Evolutionary conservation across 2,888 invertebrate species (phyloP).

Genomic region (Nephrotoma flavescens): DNA sequence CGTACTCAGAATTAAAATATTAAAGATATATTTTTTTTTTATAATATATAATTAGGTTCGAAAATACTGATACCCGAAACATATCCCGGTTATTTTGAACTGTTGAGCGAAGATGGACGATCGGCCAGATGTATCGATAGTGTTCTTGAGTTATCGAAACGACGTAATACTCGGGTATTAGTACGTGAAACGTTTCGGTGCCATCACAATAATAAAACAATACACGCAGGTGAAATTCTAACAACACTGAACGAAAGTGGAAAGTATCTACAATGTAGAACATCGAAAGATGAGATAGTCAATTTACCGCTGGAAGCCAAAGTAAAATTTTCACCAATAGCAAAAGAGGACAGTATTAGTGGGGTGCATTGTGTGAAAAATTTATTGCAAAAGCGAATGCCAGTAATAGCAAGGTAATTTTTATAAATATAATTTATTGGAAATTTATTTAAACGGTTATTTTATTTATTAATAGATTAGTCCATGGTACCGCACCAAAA

Average conservation of each 20-base stretch:
- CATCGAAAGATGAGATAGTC: constrained; percentile 69
- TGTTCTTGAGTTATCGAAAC: constrained; percentile 65
- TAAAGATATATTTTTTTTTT: not conserved
- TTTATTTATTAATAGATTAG: constrained; percentile 36
- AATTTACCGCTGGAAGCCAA: constrained; percentile 73
- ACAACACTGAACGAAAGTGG: constrained; percentile 59
- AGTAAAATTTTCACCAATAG: constrained; percentile 83
- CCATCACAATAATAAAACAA: constrained; percentile 37
- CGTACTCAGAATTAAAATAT: not conserved
- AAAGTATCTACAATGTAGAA: constrained; percentile 75
- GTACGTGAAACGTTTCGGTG: constrained; percentile 33
- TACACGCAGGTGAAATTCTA: constrained; percentile 72
- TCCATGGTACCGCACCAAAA: constrained; percentile 77
- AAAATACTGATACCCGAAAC: constrained; percentile 80
- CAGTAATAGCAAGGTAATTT: constrained; percentile 63
- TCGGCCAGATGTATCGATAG: constrained; percentile 82
- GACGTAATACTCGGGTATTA: constrained; percentile 37
- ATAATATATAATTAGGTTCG: constrained; percentile 35
- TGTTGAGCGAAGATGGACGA: constrained; percentile 85
- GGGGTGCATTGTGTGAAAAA: constrained; percentile 88
- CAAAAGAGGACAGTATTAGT: constrained; percentile 85
- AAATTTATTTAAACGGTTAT: not conserved
- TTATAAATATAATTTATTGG: not conserved
- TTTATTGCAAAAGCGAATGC: constrained; percentile 75
- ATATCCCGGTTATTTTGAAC: constrained; percentile 85